Evolutionary conservation across 2,888 invertebrate species (phyloP).

Genomic region (Celastrina argiolus): DNA sequence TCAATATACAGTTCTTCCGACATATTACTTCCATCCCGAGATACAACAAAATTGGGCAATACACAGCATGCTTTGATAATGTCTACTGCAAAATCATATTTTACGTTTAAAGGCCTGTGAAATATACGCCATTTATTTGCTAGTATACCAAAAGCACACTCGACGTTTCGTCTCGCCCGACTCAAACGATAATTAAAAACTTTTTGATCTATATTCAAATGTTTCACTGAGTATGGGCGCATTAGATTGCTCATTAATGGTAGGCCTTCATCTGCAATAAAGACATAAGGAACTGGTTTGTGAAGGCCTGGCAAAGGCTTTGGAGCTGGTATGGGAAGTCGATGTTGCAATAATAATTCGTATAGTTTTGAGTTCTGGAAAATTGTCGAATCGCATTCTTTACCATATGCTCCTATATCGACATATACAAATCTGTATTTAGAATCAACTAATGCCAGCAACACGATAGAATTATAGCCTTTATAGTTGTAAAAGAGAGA

Average conservation of each 20-base stretch:
- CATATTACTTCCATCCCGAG: slow-evolving; percentile 2
- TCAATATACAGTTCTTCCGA: slow-evolving; percentile 20
- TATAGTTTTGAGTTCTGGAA: slow-evolving; percentile 30
- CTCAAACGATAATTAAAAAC: slow-evolving; percentile 22
- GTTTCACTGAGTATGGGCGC: slow-evolving; percentile 24
- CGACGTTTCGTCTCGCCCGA: slow-evolving; percentile 12
- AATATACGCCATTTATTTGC: slow-evolving; percentile 21
- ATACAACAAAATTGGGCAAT: background rate
- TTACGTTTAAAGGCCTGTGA: background rate
- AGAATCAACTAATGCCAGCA: slow-evolving; percentile 33
- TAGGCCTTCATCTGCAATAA: slow-evolving; percentile 13
- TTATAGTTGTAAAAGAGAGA: slow-evolving; percentile 36
- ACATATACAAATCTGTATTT: slow-evolving; percentile 32
- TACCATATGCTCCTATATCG: slow-evolving; percentile 34
- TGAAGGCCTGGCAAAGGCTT: slow-evolving; percentile 28
- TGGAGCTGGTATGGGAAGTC: slow-evolving; percentile 30
- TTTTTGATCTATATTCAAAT: slow-evolving; percentile 28
- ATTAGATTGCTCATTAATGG: slow-evolving; percentile 6
- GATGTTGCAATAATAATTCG: slow-evolving; percentile 26
- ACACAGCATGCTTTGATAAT: slow-evolving; percentile 15
- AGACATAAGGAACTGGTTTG: slow-evolving; percentile 23
- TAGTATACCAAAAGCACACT: slow-evolving; percentile 21
- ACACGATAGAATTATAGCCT: slow-evolving; percentile 33
- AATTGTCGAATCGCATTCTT: slow-evolving; percentile 31
- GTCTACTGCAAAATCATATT: slow-evolving; percentile 1